phyloP scores from a whole-genome alignment of 2,113 vertebrate species.

The Python bivittatus region DNA sequence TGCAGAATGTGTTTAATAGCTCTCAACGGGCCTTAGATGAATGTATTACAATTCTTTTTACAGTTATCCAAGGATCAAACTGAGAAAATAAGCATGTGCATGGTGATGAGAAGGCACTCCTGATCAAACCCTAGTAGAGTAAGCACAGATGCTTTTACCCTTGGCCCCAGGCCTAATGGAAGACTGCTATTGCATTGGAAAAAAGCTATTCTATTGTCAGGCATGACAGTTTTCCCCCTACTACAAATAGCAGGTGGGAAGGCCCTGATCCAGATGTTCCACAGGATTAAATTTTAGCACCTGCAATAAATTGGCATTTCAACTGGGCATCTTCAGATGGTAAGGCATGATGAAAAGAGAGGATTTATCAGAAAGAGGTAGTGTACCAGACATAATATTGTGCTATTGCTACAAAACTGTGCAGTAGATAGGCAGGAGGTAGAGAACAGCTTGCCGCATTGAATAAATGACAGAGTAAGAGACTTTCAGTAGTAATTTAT shows the following conservation, averaged over 20 bases:
- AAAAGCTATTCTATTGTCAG: not conserved
- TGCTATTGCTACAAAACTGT: not conserved
- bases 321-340: not conserved
- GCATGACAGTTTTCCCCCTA: not conserved
- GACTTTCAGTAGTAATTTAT: not conserved
- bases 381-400: not conserved
- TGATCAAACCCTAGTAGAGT: not conserved
- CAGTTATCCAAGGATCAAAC: not conserved
- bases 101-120: not conserved
- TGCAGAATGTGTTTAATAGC: not conserved
- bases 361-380: not conserved
- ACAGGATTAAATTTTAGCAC: not conserved
- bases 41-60: not conserved
- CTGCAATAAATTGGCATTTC: not conserved
- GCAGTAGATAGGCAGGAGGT: not conserved
- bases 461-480: not conserved
- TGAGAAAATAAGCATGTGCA: not conserved
- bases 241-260: not conserved
- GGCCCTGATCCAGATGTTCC: not conserved
- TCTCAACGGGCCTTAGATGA: not conserved
- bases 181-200: not conserved
- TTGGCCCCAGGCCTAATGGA: not conserved
- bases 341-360: not conserved
- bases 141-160: not conserved
- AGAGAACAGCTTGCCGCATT: not conserved